Evolutionary conservation across 2,113 vertebrate genomes (phyloP).

Genomic region (Nycticebus coucang): DNA sequence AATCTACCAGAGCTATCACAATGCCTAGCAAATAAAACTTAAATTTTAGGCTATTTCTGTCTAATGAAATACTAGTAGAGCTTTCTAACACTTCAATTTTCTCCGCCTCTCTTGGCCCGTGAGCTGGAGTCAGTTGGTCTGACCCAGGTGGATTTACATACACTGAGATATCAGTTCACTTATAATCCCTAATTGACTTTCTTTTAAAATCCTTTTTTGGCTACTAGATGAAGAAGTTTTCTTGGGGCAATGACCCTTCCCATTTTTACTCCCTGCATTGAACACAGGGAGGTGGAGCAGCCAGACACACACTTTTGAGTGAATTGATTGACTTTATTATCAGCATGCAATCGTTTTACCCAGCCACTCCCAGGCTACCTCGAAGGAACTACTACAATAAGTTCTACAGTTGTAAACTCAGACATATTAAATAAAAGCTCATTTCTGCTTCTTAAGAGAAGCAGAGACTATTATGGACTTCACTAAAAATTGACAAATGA

Average conservation of each 20-base stretch:
- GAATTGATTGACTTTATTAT: background rate
- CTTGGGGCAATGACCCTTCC: background rate
- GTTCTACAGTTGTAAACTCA: background rate
- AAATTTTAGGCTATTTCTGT: background rate
- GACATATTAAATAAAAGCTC: background rate
- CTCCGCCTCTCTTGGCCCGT: background rate
- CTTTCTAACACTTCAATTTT: background rate
- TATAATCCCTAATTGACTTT: background rate
- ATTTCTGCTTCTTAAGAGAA: background rate
- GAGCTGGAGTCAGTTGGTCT: background rate
- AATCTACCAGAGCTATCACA: background rate
- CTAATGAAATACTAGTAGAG: background rate
- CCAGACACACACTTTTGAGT: background rate
- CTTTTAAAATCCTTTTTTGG: background rate
- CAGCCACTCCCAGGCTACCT: background rate
- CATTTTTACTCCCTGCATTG: too few species aligned
- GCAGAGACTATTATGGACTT: background rate
- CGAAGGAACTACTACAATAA: background rate
- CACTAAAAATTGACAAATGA: background rate
- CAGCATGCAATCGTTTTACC: background rate
- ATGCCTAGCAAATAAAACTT: background rate
- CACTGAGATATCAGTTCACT: fast-evolving
- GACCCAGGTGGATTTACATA: background rate
- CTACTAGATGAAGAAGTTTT: background rate
- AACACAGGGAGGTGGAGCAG: background rate